A percentile compares a stretch with the other conserved stretches of the same genome.
Conservation (phyloP, 2,113 vertebrate genomes). For the Microcebus murinus region DNA sequence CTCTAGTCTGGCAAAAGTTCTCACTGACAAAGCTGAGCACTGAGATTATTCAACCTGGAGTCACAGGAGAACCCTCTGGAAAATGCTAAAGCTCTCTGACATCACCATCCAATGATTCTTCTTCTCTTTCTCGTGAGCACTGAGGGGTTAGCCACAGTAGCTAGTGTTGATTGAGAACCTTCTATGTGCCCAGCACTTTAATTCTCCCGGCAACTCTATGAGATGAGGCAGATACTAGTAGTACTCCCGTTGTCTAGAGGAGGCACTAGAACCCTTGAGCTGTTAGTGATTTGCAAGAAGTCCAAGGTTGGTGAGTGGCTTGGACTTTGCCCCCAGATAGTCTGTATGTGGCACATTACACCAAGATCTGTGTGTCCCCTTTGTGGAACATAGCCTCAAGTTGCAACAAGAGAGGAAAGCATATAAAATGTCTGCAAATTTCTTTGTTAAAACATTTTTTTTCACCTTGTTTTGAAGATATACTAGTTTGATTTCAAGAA, state of each 20-base stretch:
- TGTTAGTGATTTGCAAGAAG: neutral
- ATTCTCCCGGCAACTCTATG: neutral
- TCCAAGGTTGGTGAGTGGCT: neutral
- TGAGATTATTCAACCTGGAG: neutral
- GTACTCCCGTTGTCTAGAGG: neutral
- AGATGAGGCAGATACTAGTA: fast-evolving
- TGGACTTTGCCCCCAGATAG: neutral
- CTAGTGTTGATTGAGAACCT: neutral
- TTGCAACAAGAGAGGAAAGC: neutral
- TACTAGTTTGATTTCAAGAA: slow-evolving; percentile 39
- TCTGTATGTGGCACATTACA: neutral
- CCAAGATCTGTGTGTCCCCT: neutral
- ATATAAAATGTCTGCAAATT: neutral
- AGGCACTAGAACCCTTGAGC: neutral
- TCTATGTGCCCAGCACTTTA: neutral
- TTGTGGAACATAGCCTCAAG: neutral
- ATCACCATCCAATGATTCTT: no score
- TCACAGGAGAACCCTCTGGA: neutral
- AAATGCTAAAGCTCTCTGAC: neutral
- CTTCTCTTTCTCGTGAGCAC: neutral
- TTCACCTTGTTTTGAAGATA: neutral
- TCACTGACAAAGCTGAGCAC: neutral
- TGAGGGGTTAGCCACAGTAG: neutral
- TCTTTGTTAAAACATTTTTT: neutral
- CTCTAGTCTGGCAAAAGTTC: neutral